phyloP scores from a whole-genome alignment of 2,888 invertebrate species.

The Orthosia cruda region DNA sequence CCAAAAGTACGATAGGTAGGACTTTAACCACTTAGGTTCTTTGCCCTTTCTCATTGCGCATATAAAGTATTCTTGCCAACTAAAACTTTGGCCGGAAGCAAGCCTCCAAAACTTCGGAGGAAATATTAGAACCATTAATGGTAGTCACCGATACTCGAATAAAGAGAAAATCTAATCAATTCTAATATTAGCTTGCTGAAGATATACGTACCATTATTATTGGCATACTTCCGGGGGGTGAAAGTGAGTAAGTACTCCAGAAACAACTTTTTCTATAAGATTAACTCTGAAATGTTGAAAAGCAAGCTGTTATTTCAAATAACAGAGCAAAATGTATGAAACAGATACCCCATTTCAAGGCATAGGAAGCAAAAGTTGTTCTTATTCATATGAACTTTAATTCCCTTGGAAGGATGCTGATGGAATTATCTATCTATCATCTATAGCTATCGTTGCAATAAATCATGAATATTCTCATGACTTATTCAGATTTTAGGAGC shows the following conservation, averaged over 20 bases:
- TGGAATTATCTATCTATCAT: too few relatives aligned
- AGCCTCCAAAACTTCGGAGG: not conserved
- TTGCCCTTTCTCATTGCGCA: not conserved
- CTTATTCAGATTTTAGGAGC: constrained; percentile 10
- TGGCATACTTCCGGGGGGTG: not conserved
- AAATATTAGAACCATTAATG: too few relatives aligned
- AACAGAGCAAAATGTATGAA: not conserved
- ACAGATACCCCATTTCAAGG: not conserved
- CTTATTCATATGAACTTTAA: constrained; percentile 16
- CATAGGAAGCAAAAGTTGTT: not conserved
- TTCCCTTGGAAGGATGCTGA: constrained; percentile 12
- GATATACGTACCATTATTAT: not conserved
- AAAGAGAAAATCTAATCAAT: too few relatives aligned
- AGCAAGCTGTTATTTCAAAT: not conserved
- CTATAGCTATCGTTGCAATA: not conserved
- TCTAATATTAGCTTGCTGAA: not conserved
- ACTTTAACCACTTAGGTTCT: not conserved
- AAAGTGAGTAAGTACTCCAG: not conserved
- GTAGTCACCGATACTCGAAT: too few relatives aligned
- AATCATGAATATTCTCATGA: constrained; percentile 1
- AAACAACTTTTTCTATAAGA: constrained; percentile 5
- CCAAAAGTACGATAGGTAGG: not conserved
- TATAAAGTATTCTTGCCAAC: not conserved
- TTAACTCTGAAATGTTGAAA: not conserved
- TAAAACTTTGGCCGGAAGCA: not conserved